Evolutionary conservation across 2,797 vertebrate species (phyloP), one percentile per base, ranked within the genome.

Genomic region (Chiloscyllium punctatum): DNA sequence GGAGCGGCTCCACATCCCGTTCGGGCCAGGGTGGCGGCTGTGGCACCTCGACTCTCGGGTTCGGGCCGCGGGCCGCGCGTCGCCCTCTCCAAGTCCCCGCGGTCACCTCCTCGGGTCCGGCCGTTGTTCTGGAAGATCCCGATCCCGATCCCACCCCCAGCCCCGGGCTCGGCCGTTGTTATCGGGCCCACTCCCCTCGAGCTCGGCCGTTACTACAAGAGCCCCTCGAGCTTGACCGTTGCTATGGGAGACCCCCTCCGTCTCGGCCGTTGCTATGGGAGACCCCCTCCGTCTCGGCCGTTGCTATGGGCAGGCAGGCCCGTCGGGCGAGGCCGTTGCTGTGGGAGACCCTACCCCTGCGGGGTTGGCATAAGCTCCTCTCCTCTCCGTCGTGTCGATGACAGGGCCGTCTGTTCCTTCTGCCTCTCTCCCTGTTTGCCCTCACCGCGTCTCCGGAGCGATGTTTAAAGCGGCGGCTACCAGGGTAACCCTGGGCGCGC

Each of bases 171-270:
- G 23, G 71, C 71, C 25, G 71, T 72, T 72, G 71, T 27, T 72
- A 95, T 96, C 97, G 95, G 94, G 1, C 90, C 48, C 8, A 21
- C 86, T n/a, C 5, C 48, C 1, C 18, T n/a, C 84, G 37, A 62
- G 57, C 57, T 62, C 57, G 57, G 9, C 57, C 57, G 57, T 57
- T 57, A 9, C 8, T 57, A 18, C 8, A 9, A 57, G 53, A 57
- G 0, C 18, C 68, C 15, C 68, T 51, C 21, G 23, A 25, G 30
- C 51, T 25, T 18, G 21, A 11, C 51, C 42, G 16, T 25, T 87
- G 84, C 7, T 87, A 21, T 57, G 27, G 51, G 33, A n/a, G 13
- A 82, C 77, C n/a, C 16, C 0, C 77, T 9, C n/a, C n/a, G n/a
- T n/a, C n/a, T n/a, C n/a, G n/a, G n/a, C n/a, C n/a, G n/a, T n/a